Evolutionary conservation across 2,888 invertebrate genomes (phyloP).

Genomic region (Chrysolina oricalcia): DNA sequence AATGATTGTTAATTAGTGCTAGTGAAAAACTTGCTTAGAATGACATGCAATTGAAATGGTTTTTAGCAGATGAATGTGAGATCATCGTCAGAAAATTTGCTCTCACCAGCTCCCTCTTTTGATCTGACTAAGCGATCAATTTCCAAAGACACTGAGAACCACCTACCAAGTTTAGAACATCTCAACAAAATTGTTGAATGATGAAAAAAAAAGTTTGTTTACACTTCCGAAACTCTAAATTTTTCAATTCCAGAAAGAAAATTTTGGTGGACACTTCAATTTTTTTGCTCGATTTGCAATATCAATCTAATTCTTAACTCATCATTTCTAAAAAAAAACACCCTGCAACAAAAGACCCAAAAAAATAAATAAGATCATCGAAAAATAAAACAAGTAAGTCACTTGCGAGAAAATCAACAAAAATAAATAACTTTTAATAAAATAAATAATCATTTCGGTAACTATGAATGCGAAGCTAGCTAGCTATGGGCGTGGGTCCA

Average conservation of each 20-base stretch:
- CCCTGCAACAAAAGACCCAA: neutral
- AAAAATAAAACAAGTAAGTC: neutral
- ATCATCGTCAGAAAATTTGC: too few relatives aligned
- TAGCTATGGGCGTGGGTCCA: neutral
- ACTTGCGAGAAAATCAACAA: constrained; percentile 1
- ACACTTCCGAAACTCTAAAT: too few relatives aligned
- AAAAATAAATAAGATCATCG: neutral
- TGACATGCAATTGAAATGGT: too few relatives aligned
- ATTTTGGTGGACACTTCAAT: neutral
- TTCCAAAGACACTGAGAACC: too few relatives aligned
- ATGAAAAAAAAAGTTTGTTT: too few relatives aligned
- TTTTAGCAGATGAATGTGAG: too few relatives aligned
- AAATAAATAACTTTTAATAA: constrained; percentile 1
- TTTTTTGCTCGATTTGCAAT: neutral
- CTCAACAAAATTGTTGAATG: too few relatives aligned
- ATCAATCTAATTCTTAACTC: neutral
- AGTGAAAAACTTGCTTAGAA: too few relatives aligned
- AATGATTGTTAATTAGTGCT: too few relatives aligned
- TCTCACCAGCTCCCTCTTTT: too few relatives aligned
- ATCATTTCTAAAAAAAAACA: neutral
- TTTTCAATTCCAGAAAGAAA: neutral
- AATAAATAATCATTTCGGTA: constrained; percentile 20
- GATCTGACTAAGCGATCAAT: too few relatives aligned
- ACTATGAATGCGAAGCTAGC: constrained; percentile 7
- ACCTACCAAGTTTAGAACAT: too few relatives aligned